These are phyloP conservation scores for Pelobates fuscus DNA, from an alignment of 2,113 vertebrate species.

Conservation along the genomic window DNA sequence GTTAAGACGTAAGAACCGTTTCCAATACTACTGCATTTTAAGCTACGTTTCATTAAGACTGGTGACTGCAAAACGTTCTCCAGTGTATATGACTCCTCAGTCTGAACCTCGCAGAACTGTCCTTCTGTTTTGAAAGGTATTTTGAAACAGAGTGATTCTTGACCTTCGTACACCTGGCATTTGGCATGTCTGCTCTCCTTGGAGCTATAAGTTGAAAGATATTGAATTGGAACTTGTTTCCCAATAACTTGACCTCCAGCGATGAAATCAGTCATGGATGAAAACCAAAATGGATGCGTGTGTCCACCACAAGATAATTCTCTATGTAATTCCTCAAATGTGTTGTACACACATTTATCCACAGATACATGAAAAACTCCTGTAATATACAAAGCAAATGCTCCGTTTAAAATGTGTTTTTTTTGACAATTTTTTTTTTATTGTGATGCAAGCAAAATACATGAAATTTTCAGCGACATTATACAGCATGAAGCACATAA, in stretches of 20 bases:
- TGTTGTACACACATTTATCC: constrained; percentile 50
- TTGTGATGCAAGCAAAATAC: too few relatives aligned
- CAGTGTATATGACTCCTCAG: constrained; percentile 61
- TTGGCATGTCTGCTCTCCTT: constrained; percentile 51
- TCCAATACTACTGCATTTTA: constrained; percentile 59
- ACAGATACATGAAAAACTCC: constrained; percentile 72
- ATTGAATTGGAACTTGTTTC: constrained; percentile 53
- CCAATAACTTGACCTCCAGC: constrained; percentile 58
- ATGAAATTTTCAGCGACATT: too few relatives aligned
- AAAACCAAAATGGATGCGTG: constrained; percentile 67
- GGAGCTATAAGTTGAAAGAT: constrained; percentile 56
- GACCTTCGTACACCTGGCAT: constrained; percentile 60
- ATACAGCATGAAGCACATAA: too few relatives aligned
- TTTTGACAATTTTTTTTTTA: too few relatives aligned
- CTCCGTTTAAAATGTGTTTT: not conserved
- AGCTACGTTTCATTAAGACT: constrained; percentile 39
- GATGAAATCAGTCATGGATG: constrained; percentile 57
- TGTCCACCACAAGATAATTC: constrained; percentile 53
- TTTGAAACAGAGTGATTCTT: constrained; percentile 49
- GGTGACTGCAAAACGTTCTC: constrained; percentile 67
- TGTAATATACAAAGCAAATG: constrained; percentile 52
- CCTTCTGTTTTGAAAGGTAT: constrained; percentile 63
- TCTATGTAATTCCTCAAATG: constrained; percentile 68
- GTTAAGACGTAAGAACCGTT: constrained; percentile 59
- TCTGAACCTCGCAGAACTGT: constrained; percentile 61